A percentile compares a stretch with the other conserved stretches of the same genome.
Conservation (phyloP, 2,113 vertebrate genomes). For the Bufo gargarizans region DNA sequence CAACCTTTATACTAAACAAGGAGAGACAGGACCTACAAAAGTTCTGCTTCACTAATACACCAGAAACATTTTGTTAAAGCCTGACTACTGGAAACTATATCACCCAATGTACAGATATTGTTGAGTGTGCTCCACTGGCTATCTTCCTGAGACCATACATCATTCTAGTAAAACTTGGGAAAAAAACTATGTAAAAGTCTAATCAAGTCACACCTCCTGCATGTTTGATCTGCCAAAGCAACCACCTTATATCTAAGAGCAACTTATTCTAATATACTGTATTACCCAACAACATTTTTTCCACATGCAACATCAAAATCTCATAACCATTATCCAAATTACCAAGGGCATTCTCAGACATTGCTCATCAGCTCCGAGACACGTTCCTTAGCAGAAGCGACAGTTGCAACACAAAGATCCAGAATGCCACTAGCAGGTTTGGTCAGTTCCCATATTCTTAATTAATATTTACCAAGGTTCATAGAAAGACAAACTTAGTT, state of each 20-base stretch:
- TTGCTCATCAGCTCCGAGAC: constrained; percentile 17
- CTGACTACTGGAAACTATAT: background rate
- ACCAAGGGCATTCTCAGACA: background rate
- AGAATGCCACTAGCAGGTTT: background rate
- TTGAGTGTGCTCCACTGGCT: background rate
- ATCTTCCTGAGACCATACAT: too few species aligned
- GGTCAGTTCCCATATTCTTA: constrained; percentile 5
- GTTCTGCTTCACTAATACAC: background rate
- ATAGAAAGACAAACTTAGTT: constrained; percentile 3
- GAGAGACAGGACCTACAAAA: background rate
- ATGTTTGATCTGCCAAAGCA: background rate
- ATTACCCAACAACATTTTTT: background rate
- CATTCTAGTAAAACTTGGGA: background rate
- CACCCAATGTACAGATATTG: background rate
- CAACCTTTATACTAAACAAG: background rate
- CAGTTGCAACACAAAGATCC: background rate
- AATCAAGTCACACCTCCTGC: background rate
- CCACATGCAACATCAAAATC: background rate
- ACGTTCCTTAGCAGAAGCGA: background rate
- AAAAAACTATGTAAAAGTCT: background rate
- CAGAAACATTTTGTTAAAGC: background rate
- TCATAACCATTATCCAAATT: constrained; percentile 33
- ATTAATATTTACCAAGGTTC: constrained; percentile 33
- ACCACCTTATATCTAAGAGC: background rate
- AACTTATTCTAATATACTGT: background rate